Conservation (phyloP, 2,888 invertebrate species). For the Ischnura elegans region DNA sequence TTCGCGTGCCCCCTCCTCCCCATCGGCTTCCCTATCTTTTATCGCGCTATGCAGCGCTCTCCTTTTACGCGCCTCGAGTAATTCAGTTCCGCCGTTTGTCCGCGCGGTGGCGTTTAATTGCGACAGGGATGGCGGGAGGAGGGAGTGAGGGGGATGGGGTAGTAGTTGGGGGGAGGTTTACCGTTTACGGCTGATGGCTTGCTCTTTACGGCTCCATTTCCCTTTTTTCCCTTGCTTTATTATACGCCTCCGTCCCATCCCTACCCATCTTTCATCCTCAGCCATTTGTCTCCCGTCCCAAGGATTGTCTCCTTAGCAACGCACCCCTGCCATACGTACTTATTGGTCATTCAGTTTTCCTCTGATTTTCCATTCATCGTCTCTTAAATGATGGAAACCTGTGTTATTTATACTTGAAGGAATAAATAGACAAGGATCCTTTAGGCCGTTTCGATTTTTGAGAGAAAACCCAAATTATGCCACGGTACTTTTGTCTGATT, state of each 20-base stretch:
- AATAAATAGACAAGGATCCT: too few relatives aligned
- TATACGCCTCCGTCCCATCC: not conserved
- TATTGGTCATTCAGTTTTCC: not conserved
- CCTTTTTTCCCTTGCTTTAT: slow-evolving; percentile 41
- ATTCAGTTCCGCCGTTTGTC: slow-evolving; percentile 54
- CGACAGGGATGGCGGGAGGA: slow-evolving; percentile 15
- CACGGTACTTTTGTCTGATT: too few relatives aligned
- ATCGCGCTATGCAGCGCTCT: slow-evolving; percentile 45
- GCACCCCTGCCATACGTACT: not conserved
- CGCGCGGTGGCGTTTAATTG: slow-evolving; percentile 52
- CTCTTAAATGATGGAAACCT: too few relatives aligned
- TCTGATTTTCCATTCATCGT: too few relatives aligned
- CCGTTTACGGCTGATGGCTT: slow-evolving; percentile 49
- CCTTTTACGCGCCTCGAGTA: slow-evolving; percentile 40
- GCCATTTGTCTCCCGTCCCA: not conserved
- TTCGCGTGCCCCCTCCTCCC: not conserved
- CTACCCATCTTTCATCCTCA: slow-evolving; percentile 32
- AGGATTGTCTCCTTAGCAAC: slow-evolving; percentile 4
- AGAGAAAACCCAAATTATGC: too few relatives aligned
- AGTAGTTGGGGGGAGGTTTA: not conserved
- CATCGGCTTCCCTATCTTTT: slow-evolving; percentile 24
- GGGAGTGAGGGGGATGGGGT: not conserved
- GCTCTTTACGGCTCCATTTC: slow-evolving; percentile 44
- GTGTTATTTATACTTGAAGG: too few relatives aligned
- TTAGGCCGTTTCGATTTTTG: too few relatives aligned